These are phyloP conservation scores for Heteronetta atricapilla DNA, from an alignment of 2,113 vertebrate species.

Conservation along the genomic window DNA sequence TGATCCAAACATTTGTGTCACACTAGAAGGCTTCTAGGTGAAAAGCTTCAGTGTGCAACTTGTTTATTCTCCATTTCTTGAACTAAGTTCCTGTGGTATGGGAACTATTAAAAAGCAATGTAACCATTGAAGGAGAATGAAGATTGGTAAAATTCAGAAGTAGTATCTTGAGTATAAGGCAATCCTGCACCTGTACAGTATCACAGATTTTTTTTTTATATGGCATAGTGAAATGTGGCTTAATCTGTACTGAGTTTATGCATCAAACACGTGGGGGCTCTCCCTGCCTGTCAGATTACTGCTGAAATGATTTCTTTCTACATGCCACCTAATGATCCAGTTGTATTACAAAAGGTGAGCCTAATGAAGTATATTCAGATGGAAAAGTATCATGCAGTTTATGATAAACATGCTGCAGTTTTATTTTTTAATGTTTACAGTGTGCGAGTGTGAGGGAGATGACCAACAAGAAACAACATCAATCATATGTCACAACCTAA, in stretches of 20 bases:
- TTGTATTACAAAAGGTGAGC: slow-evolving; percentile 24
- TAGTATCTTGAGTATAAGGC: neutral
- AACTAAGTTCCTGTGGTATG: neutral
- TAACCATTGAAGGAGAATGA: slow-evolving; percentile 32
- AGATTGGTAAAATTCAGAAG: slow-evolving; percentile 2
- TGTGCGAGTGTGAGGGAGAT: neutral
- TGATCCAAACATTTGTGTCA: neutral
- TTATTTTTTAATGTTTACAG: slow-evolving; percentile 1
- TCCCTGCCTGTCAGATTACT: slow-evolving; percentile 7
- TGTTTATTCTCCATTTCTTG: neutral
- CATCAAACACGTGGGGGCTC: slow-evolving; percentile 57
- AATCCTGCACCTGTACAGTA: neutral
- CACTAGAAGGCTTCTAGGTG: neutral
- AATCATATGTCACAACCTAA: neutral
- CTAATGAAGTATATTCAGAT: slow-evolving; percentile 47
- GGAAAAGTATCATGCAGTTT: slow-evolving; percentile 2
- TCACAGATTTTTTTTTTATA: slow-evolving; percentile 18
- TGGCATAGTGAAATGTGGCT: slow-evolving; percentile 6
- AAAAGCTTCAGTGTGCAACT: slow-evolving; percentile 22
- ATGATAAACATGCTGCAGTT: neutral
- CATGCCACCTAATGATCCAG: slow-evolving; percentile 32
- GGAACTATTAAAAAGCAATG: slow-evolving; percentile 39
- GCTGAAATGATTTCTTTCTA: slow-evolving; percentile 9
- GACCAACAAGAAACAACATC: neutral
- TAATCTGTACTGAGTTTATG: neutral